Evolutionary conservation across 2,797 vertebrate genomes (phyloP).

Genomic region (Siniperca undulata): DNA sequence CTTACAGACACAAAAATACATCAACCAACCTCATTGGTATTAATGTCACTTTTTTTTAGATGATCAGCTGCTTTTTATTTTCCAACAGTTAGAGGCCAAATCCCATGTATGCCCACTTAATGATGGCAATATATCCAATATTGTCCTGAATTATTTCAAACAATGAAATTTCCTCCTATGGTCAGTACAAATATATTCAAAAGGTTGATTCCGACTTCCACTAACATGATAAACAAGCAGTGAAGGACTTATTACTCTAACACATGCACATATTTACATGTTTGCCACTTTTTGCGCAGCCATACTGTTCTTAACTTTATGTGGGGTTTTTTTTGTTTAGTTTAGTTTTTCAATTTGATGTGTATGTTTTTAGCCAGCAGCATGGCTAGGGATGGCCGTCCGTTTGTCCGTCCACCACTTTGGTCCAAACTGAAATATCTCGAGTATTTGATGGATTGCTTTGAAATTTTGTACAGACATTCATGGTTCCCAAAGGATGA

Average conservation of each 20-base stretch:
- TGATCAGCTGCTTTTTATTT: slow-evolving; percentile 5
- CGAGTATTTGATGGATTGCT: background rate
- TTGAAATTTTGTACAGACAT: background rate
- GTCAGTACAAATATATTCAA: background rate
- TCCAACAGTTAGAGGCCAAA: slow-evolving; percentile 7
- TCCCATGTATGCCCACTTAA: background rate
- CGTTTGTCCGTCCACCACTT: background rate
- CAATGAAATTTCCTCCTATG: background rate
- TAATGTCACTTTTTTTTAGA: background rate
- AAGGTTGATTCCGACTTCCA: background rate
- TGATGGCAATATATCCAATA: background rate
- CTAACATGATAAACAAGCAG: no score
- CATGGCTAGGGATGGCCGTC: background rate
- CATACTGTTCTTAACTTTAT: no score
- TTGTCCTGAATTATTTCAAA: background rate
- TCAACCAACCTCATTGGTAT: slow-evolving; percentile 5
- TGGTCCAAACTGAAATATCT: background rate
- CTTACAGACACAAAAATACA: slow-evolving; percentile 1
- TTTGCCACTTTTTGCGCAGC: no score
- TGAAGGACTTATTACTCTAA: no score
- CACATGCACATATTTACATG: no score
- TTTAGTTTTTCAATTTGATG: background rate
- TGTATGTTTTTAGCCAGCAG: background rate
- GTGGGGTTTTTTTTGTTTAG: background rate
- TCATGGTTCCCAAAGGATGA: background rate